These are phyloP conservation scores for Porites cylindrica DNA, from an alignment of 92 coral and sea anemone species.

Conservation along the genomic window DNA sequence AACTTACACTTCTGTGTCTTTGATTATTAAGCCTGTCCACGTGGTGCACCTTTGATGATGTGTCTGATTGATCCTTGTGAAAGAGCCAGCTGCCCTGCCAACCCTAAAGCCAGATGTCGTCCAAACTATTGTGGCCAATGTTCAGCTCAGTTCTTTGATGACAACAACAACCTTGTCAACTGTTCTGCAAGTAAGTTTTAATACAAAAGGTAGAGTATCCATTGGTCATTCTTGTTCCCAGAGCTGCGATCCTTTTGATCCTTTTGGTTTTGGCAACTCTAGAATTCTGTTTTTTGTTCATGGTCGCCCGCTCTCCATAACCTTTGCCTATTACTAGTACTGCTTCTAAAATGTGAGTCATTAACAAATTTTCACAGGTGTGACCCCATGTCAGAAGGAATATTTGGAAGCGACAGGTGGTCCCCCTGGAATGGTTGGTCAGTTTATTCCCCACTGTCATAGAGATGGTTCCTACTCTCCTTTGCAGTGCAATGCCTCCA, in stretches of 20 bases:
- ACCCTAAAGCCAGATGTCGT: conserved; percentile 90
- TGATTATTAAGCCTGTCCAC: conserved; percentile 80
- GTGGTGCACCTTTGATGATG: conserved; percentile 87
- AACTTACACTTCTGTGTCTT: too few relatives aligned
- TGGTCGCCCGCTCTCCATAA: too few relatives aligned
- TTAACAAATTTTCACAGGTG: conserved; percentile 17
- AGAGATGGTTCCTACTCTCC: conserved; percentile 56
- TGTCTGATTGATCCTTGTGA: conserved; percentile 85
- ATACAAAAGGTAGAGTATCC: too few relatives aligned
- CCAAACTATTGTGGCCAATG: conserved; percentile 90
- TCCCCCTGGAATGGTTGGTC: conserved; percentile 44
- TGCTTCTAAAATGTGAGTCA: not conserved
- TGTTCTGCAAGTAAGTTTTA: conserved; percentile 74
- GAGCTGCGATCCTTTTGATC: too few relatives aligned
- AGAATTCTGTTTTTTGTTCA: too few relatives aligned
- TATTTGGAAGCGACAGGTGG: conserved; percentile 51
- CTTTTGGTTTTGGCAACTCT: too few relatives aligned
- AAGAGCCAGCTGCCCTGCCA: conserved; percentile 79
- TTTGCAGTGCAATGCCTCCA: conserved; percentile 77
- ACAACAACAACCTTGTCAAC: conserved; percentile 71
- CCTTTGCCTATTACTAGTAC: too few relatives aligned
- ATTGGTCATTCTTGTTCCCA: too few relatives aligned
- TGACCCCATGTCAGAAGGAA: conserved; percentile 63
- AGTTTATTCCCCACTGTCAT: conserved; percentile 41
- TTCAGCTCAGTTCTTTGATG: conserved; percentile 81